These are phyloP conservation scores for Drosophila neotestacea DNA, from an alignment of 2,888 invertebrate species.

Conservation along the genomic window DNA sequence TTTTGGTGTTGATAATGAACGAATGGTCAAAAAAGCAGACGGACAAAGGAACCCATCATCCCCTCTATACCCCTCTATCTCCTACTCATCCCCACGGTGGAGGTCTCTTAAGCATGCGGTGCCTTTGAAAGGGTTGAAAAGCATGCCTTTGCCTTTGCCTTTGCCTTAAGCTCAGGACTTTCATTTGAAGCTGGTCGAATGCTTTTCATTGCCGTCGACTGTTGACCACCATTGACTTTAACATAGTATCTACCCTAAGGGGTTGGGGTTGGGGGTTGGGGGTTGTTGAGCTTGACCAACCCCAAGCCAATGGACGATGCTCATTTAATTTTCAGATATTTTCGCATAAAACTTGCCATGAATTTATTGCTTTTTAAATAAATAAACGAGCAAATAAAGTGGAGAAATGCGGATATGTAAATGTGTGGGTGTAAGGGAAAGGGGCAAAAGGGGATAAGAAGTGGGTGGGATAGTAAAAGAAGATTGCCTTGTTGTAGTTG, in stretches of 20 bases:
- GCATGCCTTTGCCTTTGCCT: conserved; percentile 25
- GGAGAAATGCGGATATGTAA: conserved; percentile 53
- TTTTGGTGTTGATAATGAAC: conserved; percentile 80
- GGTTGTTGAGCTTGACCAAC: conserved; percentile 51
- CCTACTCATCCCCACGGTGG: background rate
- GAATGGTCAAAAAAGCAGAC: conserved; percentile 64
- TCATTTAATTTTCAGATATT: conserved; percentile 82
- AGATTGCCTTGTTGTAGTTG: conserved; percentile 50
- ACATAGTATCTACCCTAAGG: conserved; percentile 30
- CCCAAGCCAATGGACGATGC: conserved; percentile 60
- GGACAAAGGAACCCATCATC: conserved; percentile 19
- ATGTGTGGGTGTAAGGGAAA: conserved; percentile 2
- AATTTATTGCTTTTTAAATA: conserved; percentile 84
- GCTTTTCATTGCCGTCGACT: conserved; percentile 52
- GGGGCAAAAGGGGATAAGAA: background rate
- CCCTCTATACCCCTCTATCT: background rate
- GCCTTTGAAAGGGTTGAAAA: conserved; percentile 65
- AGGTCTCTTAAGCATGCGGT: conserved; percentile 54
- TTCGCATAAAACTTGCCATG: conserved; percentile 80
- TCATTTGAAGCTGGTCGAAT: conserved; percentile 42
- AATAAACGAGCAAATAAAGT: conserved; percentile 81
- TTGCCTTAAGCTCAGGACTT: conserved; percentile 50
- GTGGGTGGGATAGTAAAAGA: conserved; percentile 8
- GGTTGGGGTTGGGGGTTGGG: background rate
- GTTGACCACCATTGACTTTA: conserved; percentile 72